Conservation (phyloP, 37 sponge, comb jelly and placozoan genomes). For the Hormiphora californensis region DNA sequence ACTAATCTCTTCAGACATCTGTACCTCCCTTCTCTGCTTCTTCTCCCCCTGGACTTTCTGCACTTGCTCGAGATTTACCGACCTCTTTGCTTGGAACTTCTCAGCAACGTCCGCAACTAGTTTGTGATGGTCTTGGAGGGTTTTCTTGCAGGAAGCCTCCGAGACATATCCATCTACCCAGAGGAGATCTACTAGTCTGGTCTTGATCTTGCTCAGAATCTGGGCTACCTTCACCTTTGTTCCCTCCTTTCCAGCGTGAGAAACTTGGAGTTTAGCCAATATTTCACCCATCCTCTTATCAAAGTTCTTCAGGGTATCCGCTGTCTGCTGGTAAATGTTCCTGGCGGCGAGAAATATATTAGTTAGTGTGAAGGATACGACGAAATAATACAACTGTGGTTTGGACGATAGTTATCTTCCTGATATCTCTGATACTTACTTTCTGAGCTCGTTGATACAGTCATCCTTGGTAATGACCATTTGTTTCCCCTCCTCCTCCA, state of each 20-base stretch:
- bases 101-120: neutral
- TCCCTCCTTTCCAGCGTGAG: constrained; percentile 27
- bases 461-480: neutral
- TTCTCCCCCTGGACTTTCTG: constrained; percentile 27
- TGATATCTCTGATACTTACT: neutral
- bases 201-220: constrained; percentile 44
- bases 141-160: constrained; percentile 53
- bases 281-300: constrained; percentile 28
- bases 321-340: neutral
- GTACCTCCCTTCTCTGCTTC: neutral
- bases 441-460: neutral
- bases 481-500: neutral
- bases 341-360: neutral
- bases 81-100: neutral
- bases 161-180: constrained; percentile 40
- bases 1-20: neutral
- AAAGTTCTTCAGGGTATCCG: neutral
- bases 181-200: constrained; percentile 40
- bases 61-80: constrained; percentile 4
- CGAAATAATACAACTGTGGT: neutral
- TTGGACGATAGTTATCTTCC: neutral
- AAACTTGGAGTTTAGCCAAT: constrained; percentile 20
- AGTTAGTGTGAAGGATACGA: neutral
- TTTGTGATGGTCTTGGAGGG: constrained; percentile 52
- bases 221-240: constrained; percentile 30